Evolutionary conservation across 1,140 invertebrate genomes (phyloP).

Genomic region (Musca domestica): DNA sequence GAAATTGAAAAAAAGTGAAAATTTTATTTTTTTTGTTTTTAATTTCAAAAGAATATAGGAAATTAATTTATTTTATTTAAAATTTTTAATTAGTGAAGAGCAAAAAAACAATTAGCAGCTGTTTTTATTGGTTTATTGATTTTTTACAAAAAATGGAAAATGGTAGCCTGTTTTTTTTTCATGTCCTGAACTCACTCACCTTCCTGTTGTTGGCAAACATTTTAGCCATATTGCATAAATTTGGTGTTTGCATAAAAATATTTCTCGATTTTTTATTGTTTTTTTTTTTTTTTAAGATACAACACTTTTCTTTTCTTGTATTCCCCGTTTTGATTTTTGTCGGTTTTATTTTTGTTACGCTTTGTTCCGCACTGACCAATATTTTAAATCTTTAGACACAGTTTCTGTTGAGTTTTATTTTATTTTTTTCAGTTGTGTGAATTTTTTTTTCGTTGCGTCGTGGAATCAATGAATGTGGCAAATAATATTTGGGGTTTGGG

Average conservation of each 20-base stretch:
- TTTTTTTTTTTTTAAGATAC: background rate
- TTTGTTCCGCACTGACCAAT: slow-evolving; percentile 8
- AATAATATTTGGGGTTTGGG: no score
- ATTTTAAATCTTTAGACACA: slow-evolving; percentile 16
- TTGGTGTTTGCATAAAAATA: background rate
- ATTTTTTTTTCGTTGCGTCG: no score
- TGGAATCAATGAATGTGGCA: background rate
- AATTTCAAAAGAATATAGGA: no score
- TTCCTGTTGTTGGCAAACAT: background rate
- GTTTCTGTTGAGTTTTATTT: background rate
- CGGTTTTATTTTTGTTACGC: background rate
- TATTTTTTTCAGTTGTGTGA: background rate
- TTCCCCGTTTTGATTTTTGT: background rate
- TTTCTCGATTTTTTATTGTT: background rate
- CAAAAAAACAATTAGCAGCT: background rate
- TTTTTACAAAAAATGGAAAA: background rate
- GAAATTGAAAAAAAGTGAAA: no score
- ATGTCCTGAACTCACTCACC: background rate
- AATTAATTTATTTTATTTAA: no score
- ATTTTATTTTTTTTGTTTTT: no score
- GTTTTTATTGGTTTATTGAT: slow-evolving; percentile 9
- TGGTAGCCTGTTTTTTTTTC: no score
- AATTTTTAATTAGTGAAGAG: no score
- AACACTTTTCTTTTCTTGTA: background rate
- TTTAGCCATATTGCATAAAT: slow-evolving; percentile 1